Base-by-base conservation (phyloP, 2,797 vertebrate species). In the Aldrovandia affinis region DNA sequence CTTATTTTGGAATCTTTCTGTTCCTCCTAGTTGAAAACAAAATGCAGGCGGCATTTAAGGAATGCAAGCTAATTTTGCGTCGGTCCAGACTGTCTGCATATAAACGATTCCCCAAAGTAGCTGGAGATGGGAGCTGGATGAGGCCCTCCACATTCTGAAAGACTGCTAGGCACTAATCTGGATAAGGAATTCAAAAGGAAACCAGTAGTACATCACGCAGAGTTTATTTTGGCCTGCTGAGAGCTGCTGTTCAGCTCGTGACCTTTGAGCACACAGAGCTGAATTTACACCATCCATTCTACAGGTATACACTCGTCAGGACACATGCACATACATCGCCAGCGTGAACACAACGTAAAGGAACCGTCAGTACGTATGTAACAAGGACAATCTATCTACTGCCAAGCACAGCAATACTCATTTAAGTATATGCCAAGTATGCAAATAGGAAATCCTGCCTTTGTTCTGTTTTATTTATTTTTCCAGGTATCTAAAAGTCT, bases 211-310 rank as follows among this genome's bases (percentile, higher is more conserved):
- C 93, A 97, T 98, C 96, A 96, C 93, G 93, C 89, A 91, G 92
- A 96, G 95, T 97, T 97, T 97, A 94, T 96, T 96, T 97, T 97
- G 96, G 96, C 97, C 95, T 94, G 92, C 91, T 90, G 87, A 89
- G 93, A 91, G 90, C 92, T 92, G 96, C 95, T 96, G 94, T 93
- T 92, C 93, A 96, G 95, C 96, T 96, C 94, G 95, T 94, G 96
- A 97, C 96, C 96, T 96, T 96, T 93, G 91, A 93, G 94, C 95
- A 95, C 94, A 96, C 95, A 94, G 88, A 90, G 91, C 94, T 81
- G 80, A 81, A 87, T 86, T 89, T 86, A 84, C 82, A 50, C 82
- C 57, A 57, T 54, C 57, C 52, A 54, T 84, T 6, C 33, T 83
- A 78, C 85, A 83, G 83, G 61, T 14, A 14, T 81, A 59, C 47